Evolutionary conservation across 2,888 invertebrate species (phyloP).

Genomic region (Oligia latruncula): DNA sequence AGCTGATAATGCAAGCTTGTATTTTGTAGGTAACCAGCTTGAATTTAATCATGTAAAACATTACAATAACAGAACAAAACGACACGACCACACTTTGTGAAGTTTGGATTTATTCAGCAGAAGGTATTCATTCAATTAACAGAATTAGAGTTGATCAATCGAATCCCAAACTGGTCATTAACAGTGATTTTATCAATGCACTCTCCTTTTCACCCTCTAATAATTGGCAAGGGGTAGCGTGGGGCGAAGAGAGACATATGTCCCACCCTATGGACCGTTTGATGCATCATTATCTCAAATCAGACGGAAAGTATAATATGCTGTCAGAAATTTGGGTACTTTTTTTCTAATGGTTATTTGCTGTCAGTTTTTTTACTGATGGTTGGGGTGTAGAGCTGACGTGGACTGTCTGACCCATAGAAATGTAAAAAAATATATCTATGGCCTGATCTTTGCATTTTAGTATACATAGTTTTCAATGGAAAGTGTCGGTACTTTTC

Average conservation of each 20-base stretch:
- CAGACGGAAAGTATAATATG: slow-evolving; percentile 76
- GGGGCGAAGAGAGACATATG: slow-evolving; percentile 82
- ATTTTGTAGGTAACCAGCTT: background rate
- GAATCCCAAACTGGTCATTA: slow-evolving; percentile 56
- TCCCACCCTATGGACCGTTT: slow-evolving; percentile 71
- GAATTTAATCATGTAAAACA: background rate
- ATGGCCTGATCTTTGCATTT: background rate
- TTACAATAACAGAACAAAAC: background rate
- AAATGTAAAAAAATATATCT: no score
- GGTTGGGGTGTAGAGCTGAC: background rate
- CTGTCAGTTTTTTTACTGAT: background rate
- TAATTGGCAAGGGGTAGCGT: slow-evolving; percentile 78
- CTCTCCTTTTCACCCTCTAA: slow-evolving; percentile 52
- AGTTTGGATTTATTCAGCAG: background rate
- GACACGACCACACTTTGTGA: no score
- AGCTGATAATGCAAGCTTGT: background rate
- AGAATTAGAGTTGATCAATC: slow-evolving; percentile 33
- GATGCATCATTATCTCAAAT: slow-evolving; percentile 81
- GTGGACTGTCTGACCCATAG: background rate
- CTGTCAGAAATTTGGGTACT: slow-evolving; percentile 67
- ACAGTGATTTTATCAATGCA: slow-evolving; percentile 60
- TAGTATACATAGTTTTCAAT: background rate
- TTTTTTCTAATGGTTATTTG: slow-evolving; percentile 16
- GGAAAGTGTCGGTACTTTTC: background rate
- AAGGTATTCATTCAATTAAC: slow-evolving; percentile 27